Conservation (phyloP, 2,797 vertebrate species). For the Notolepis coatsorum region DNA sequence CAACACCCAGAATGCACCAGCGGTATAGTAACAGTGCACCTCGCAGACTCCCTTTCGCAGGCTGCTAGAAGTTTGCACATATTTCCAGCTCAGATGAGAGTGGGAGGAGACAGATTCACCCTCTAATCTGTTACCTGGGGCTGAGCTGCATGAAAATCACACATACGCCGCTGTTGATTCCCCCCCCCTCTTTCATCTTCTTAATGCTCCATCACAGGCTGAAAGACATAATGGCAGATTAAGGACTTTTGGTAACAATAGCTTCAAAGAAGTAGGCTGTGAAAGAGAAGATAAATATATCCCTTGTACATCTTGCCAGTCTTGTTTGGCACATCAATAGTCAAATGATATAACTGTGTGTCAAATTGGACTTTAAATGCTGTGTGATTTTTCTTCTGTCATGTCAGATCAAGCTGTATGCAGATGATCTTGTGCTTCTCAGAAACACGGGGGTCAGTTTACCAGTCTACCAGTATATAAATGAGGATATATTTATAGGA, state of each 20-base stretch:
- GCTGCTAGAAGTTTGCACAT: constrained; percentile 3
- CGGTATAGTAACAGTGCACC: constrained; percentile 25
- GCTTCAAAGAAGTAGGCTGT: constrained; percentile 18
- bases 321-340: background rate
- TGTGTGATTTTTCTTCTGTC: background rate
- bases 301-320: background rate
- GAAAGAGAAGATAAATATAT: constrained; percentile 26
- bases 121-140: constrained; percentile 45
- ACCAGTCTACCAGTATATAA: background rate
- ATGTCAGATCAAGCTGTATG: background rate
- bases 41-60: background rate
- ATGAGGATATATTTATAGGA: constrained; percentile 14
- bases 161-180: constrained; percentile 18
- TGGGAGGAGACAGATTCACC: constrained; percentile 38
- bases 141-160: constrained; percentile 27
- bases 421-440: background rate
- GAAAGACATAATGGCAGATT: constrained; percentile 32
- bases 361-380: background rate
- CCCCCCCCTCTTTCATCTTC: constrained; percentile 30
- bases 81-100: constrained; percentile 15
- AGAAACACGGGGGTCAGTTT: constrained; percentile 16
- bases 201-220: constrained; percentile 35
- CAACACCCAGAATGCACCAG: constrained; percentile 28
- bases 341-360: background rate
- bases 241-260: constrained; percentile 21